phyloP scores from a whole-genome alignment of 2,888 invertebrate genomes.

The Drosophila leonis region DNA sequence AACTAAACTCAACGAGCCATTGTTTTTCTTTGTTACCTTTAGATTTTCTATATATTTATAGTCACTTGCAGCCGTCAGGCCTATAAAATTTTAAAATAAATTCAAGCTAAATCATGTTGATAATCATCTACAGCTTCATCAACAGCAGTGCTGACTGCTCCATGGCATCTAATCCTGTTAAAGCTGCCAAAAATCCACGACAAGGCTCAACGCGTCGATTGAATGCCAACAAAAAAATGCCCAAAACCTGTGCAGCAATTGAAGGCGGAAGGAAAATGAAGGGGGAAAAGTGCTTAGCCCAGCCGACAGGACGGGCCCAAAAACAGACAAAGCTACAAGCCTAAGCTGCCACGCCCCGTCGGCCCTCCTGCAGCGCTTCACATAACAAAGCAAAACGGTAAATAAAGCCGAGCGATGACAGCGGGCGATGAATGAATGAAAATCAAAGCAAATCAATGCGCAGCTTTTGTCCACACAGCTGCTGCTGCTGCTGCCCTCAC shows the following conservation, averaged over 20 bases:
- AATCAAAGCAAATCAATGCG: conserved; percentile 79
- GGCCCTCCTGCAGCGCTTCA: conserved; percentile 52
- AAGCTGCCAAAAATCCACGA: conserved; percentile 77
- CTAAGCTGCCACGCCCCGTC: conserved; percentile 40
- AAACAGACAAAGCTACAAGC: conserved; percentile 58
- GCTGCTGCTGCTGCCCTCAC: conserved; percentile 12
- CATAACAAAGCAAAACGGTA: conserved; percentile 69
- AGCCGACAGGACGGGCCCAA: conserved; percentile 13
- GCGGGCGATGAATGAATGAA: conserved; percentile 62
- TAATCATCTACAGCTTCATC: conserved; percentile 35
- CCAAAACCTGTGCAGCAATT: conserved; percentile 8
- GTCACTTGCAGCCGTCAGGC: neutral
- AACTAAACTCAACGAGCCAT: neutral
- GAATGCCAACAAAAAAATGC: conserved; percentile 7
- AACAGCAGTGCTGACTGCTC: conserved; percentile 33
- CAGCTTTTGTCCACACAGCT: conserved; percentile 26
- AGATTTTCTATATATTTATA: conserved; percentile 1
- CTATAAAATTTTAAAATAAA: conserved; percentile 14
- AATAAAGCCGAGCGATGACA: conserved; percentile 69
- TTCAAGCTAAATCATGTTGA: conserved; percentile 12
- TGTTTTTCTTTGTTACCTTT: conserved; percentile 4
- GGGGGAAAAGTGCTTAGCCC: conserved; percentile 41
- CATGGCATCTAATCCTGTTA: conserved; percentile 73
- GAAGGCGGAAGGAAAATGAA: conserved; percentile 23
- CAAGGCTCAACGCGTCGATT: conserved; percentile 63